A percentile compares a stretch with the other conserved stretches of the same genome.
These are phyloP conservation scores for Diachrysia chrysitis DNA, from an alignment of 2,888 invertebrate species.

Conservation along the genomic window DNA sequence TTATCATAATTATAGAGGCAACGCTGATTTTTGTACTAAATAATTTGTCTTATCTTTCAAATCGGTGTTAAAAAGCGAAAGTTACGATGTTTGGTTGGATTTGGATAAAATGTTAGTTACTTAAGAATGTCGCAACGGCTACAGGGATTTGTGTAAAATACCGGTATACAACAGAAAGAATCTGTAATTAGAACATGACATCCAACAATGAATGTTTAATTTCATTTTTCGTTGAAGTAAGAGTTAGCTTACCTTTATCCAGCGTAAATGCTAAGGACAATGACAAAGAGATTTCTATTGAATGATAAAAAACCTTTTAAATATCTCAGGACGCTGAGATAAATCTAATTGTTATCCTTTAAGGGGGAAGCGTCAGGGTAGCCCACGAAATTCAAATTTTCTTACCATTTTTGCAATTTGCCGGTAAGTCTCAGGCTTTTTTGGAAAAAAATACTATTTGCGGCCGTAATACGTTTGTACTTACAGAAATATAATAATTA, in stretches of 20 bases:
- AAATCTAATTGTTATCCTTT: too few relatives aligned
- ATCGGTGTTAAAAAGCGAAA: neutral
- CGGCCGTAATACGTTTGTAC: too few relatives aligned
- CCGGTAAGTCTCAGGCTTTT: too few relatives aligned
- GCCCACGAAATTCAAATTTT: too few relatives aligned
- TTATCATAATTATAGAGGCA: conserved; percentile 8
- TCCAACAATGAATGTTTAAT: neutral
- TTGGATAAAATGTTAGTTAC: neutral
- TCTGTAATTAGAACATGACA: neutral
- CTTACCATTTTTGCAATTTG: too few relatives aligned
- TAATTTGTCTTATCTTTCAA: conserved; percentile 1
- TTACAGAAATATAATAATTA: too few relatives aligned
- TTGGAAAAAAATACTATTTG: too few relatives aligned
- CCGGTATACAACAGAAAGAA: neutral
- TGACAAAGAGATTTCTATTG: neutral
- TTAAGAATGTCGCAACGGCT: neutral
- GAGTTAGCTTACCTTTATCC: conserved; percentile 4
- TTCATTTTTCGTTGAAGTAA: neutral
- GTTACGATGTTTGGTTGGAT: neutral
- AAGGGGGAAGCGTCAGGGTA: too few relatives aligned
- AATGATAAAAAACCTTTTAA: conserved; percentile 1
- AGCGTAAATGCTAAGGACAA: conserved; percentile 1
- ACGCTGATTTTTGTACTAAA: conserved; percentile 11
- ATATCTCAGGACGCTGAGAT: neutral
- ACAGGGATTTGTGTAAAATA: neutral